Base-by-base conservation (phyloP, 1,140 invertebrate genomes). In the Penaeus indicus region DNA sequence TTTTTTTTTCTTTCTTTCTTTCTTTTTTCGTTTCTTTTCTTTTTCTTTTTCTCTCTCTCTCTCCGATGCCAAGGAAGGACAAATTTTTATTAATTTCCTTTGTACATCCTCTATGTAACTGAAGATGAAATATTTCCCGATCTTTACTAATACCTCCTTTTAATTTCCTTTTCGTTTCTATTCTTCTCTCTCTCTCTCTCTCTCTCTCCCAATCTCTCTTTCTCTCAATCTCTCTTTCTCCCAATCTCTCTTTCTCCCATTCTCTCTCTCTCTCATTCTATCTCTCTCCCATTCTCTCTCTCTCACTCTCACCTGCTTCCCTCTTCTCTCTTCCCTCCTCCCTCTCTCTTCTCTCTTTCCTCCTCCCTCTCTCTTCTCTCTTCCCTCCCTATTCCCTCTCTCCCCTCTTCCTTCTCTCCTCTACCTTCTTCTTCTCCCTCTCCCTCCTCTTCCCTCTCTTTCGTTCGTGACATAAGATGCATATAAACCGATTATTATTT, bases 151-250 rank as follows among this genome's bases (percentile, higher is more conserved):
- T 27, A 8, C 3, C 63, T 84, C 81, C 18, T 27, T 25, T 79
- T 25, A 21, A 16, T 79, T 13, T 42, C 77, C 42, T 8, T 69
- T 32, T 62, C 63, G 19, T 42, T 69, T 2, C 42, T 25, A 38
- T n/a, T 72, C 82, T 84, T 3, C 82, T 47, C 47, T 47, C 11
- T 10, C 75, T 78, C 75, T 32, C 75, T 27, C 75, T 32, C 22
- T 22, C 75, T n/a, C 75, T 21, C 11, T 79, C 27, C 54, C 77
- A 11, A 18, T 47, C 38, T 54, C 60, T 54, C 38, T 32, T 2
- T 42, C 25, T 42, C 72, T 27, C 72, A 47, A 4, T 79, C 77
- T 42, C 32, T 42, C 77, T 42, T 38, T 19, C 77, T 42, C 77
- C 25, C 77, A 11, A 3, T 19, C n/a, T 79, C 77, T 19, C 27